Percentiles rank a stretch among this genome's conserved stretches.
Evolutionary conservation across 2,113 vertebrate species (phyloP).

Genomic region (Oryzias melastigma): DNA sequence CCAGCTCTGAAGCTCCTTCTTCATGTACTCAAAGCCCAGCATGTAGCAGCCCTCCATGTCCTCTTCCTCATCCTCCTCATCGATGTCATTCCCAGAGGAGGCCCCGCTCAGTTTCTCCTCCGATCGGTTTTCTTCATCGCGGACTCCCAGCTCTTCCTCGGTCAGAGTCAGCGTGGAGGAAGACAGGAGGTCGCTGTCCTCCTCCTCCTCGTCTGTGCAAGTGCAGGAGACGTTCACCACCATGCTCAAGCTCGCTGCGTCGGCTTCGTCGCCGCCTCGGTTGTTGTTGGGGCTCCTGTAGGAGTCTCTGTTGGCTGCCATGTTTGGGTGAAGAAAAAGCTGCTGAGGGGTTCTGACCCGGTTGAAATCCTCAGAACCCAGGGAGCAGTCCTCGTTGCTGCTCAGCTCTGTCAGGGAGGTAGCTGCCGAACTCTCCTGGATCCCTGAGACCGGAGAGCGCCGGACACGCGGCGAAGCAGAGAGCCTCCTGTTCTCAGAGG

Average conservation of each 20-base stretch:
- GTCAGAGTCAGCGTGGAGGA: constrained; percentile 97
- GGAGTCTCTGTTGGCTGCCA: constrained; percentile 81
- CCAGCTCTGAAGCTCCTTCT: constrained; percentile 91
- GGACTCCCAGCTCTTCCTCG: constrained; percentile 91
- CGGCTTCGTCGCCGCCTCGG: constrained; percentile 48
- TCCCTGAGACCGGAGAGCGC: constrained; percentile 41
- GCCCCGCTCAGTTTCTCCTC: constrained; percentile 85
- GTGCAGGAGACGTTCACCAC: constrained; percentile 96
- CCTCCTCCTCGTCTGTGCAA: constrained; percentile 94
- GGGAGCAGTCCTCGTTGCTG: constrained; percentile 89
- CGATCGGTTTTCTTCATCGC: constrained; percentile 88
- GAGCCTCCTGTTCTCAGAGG: constrained; percentile 69
- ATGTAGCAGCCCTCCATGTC: constrained; percentile 86
- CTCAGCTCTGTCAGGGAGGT: constrained; percentile 91
- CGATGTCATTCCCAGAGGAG: constrained; percentile 83
- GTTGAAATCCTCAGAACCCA: constrained; percentile 88
- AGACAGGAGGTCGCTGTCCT: constrained; percentile 95
- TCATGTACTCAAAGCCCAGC: constrained; percentile 90
- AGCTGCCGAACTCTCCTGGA: constrained; percentile 84
- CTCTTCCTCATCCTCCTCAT: constrained; percentile 84
- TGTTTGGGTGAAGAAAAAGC: constrained; percentile 51
- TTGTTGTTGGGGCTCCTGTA: constrained; percentile 77
- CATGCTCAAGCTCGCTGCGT: constrained; percentile 93
- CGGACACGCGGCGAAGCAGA: constrained; percentile 59
- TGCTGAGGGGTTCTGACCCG: constrained; percentile 78